A percentile compares a stretch with the other conserved stretches of the same genome.
phyloP scores from a whole-genome alignment of 1,140 invertebrate species.

The Eriosoma lanigerum region DNA sequence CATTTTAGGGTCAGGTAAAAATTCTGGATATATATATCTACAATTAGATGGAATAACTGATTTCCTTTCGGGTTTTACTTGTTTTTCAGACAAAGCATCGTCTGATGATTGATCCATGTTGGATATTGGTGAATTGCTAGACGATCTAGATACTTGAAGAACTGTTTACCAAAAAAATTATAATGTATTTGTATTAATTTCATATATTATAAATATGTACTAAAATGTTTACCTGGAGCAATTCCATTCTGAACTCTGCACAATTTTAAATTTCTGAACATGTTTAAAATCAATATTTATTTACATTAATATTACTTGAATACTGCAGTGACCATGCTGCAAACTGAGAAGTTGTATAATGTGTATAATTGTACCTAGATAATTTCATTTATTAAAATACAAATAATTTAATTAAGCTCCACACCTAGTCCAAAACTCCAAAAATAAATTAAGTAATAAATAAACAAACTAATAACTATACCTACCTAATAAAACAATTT shows the following conservation, averaged over 20 bases:
- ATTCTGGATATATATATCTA: constrained; percentile 88
- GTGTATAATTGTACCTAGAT: no score
- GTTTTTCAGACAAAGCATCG: constrained; percentile 1
- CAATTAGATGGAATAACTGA: constrained; percentile 52
- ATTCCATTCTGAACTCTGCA: background rate
- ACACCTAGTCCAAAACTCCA: no score
- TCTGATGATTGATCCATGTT: background rate
- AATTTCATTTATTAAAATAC: no score
- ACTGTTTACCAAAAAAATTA: background rate
- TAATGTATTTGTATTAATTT: background rate
- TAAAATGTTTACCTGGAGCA: background rate
- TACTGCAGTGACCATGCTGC: no score
- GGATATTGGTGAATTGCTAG: background rate
- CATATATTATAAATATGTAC: background rate
- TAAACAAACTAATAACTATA: no score
- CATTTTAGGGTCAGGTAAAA: constrained; percentile 83
- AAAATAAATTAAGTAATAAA: no score
- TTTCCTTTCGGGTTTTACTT: constrained; percentile 44
- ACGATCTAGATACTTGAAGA: background rate
- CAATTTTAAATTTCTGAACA: background rate
- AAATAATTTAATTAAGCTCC: no score
- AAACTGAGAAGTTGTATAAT: no score
- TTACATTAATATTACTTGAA: no score
- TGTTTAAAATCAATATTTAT: background rate
- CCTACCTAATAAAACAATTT: no score